phyloP scores from a whole-genome alignment of 2,888 invertebrate genomes.

The Aelia acuminata region DNA sequence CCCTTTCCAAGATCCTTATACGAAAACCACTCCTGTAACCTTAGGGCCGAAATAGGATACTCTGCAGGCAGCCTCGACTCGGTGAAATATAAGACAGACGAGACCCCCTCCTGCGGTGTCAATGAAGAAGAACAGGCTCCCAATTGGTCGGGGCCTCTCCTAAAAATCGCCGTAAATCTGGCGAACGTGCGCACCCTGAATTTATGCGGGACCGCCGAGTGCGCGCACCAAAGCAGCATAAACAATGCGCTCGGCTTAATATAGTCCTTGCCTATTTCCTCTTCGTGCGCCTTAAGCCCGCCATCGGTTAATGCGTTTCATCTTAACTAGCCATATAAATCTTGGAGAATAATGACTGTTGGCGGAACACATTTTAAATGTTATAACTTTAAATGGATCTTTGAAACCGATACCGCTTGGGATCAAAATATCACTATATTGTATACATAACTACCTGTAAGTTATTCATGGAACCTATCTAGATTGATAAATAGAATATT shows the following conservation, averaged over 20 bases:
- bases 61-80: neutral
- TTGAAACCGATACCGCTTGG: neutral
- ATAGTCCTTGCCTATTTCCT: constrained; percentile 45
- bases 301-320: constrained; percentile 36
- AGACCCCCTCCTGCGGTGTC: constrained; percentile 31
- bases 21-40: constrained; percentile 27
- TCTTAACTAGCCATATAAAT: constrained; percentile 29
- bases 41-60: constrained; percentile 33
- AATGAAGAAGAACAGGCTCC: constrained; percentile 28
- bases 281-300: constrained; percentile 40
- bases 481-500: too few species aligned
- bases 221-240: constrained; percentile 34
- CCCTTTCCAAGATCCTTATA: constrained; percentile 10
- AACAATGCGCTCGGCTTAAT: constrained; percentile 47
- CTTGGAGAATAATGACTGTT: constrained; percentile 24
- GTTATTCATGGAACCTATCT: neutral
- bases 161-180: constrained; percentile 38
- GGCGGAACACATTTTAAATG: constrained; percentile 43
- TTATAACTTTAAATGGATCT: constrained; percentile 8
- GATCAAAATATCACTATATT: neutral
- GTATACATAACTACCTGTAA: neutral
- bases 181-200: constrained; percentile 39
- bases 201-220: constrained; percentile 44
- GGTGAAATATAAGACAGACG: constrained; percentile 9
- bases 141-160: constrained; percentile 8